These are phyloP conservation scores for Amphimallon solstitiale DNA, from an alignment of 2,888 invertebrate genomes.

Conservation along the genomic window DNA sequence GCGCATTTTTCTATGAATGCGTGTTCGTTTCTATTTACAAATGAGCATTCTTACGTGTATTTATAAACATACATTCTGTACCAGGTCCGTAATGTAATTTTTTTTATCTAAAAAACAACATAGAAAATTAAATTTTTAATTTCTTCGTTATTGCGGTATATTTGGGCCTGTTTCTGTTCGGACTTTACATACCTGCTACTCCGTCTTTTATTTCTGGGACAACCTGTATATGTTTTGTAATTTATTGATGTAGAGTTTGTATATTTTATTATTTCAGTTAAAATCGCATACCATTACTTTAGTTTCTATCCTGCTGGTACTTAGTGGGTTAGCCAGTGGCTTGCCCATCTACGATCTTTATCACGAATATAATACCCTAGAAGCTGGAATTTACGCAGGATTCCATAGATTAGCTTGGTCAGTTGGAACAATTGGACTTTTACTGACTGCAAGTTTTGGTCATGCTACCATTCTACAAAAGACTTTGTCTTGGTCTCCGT, in stretches of 20 bases:
- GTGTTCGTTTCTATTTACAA: too few relatives aligned
- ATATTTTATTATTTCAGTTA: slow-evolving; percentile 62
- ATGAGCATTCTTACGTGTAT: too few relatives aligned
- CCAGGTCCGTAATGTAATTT: too few relatives aligned
- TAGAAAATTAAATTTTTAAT: too few relatives aligned
- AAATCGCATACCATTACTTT: slow-evolving; percentile 63
- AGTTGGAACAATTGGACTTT: slow-evolving; percentile 63
- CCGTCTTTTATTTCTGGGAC: too few relatives aligned
- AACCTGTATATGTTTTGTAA: background rate
- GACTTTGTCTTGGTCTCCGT: slow-evolving; percentile 69
- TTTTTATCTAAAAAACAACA: too few relatives aligned
- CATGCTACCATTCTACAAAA: slow-evolving; percentile 55
- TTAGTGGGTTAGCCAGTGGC: slow-evolving; percentile 64
- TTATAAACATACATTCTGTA: too few relatives aligned
- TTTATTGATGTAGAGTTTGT: background rate
- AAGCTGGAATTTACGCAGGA: slow-evolving; percentile 68
- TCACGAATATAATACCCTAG: slow-evolving; percentile 64
- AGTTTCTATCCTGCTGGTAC: slow-evolving; percentile 63
- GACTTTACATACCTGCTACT: too few relatives aligned
- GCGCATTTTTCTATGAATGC: too few relatives aligned
- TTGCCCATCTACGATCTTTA: slow-evolving; percentile 65
- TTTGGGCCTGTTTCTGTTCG: too few relatives aligned
- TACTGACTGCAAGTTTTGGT: slow-evolving; percentile 68
- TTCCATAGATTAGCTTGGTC: slow-evolving; percentile 70
- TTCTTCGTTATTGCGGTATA: too few relatives aligned